phyloP scores from a whole-genome alignment of 2,113 vertebrate species.

The Pachycephala philippinensis region DNA sequence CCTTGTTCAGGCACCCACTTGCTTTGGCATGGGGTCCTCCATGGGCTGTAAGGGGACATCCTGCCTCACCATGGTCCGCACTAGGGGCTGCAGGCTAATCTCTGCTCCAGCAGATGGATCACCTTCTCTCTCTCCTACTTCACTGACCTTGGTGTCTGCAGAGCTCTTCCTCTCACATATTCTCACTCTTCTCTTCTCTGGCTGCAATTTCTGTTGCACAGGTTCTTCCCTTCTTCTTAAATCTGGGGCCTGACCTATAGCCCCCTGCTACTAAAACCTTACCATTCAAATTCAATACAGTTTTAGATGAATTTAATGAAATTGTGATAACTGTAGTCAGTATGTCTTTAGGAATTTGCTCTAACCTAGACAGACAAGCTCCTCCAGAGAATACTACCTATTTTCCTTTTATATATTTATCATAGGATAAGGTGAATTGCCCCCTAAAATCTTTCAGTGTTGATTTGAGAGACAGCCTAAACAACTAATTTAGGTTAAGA shows the following conservation, averaged over 20 bases:
- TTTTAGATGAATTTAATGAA: not conserved
- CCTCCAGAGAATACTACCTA: not conserved
- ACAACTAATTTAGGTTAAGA: not conserved
- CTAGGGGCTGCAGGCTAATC: not conserved
- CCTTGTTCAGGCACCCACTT: not conserved
- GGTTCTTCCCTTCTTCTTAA: not conserved
- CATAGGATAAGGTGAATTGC: not conserved
- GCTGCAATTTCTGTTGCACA: not conserved
- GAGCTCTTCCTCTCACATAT: not conserved
- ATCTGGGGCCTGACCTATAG: not conserved
- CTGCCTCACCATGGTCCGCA: not conserved
- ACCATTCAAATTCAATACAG: not conserved
- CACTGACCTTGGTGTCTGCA: not conserved
- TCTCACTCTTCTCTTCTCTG: not conserved
- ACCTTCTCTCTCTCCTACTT: not conserved
- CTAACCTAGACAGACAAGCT: not conserved
- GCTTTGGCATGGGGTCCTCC: not conserved
- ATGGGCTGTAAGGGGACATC: not conserved
- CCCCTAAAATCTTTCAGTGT: not conserved
- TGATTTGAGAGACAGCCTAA: constrained; percentile 7
- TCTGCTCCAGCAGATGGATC: not conserved
- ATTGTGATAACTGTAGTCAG: not conserved
- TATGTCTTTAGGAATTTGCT: not conserved
- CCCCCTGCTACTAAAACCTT: not conserved
- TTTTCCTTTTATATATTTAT: not conserved